These are phyloP conservation scores for Nomada ferruginata DNA, from an alignment of 2,888 invertebrate species.

Conservation along the genomic window DNA sequence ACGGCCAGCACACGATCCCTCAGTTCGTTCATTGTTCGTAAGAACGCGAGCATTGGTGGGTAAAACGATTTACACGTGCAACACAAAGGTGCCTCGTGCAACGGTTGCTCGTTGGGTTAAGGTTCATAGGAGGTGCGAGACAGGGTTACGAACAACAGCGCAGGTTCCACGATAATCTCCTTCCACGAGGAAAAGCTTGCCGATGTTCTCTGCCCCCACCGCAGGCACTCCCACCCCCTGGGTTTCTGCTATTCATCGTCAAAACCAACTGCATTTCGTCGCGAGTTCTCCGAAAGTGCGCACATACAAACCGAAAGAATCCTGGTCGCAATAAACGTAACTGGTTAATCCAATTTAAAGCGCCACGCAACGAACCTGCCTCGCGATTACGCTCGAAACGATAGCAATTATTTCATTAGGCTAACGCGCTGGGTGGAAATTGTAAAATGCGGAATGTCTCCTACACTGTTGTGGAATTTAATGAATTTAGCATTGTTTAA, in stretches of 20 bases:
- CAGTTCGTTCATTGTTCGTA: neutral
- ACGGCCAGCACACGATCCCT: neutral
- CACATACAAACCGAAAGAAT: slow-evolving; percentile 20
- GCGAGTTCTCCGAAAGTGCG: slow-evolving; percentile 64
- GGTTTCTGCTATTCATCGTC: slow-evolving; percentile 57
- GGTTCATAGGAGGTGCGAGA: slow-evolving; percentile 3
- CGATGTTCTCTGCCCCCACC: slow-evolving; percentile 27
- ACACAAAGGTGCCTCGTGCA: neutral
- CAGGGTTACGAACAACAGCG: slow-evolving; percentile 33
- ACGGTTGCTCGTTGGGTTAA: neutral
- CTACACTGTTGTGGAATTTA: too few species aligned
- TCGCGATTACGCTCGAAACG: neutral
- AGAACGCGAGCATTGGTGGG: neutral
- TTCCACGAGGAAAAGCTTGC: slow-evolving; percentile 48
- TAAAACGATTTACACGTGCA: neutral
- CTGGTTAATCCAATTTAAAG: neutral
- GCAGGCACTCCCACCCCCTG: slow-evolving; percentile 32
- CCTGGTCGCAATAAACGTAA: neutral
- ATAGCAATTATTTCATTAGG: neutral
- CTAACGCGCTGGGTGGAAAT: neutral
- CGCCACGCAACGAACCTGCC: neutral
- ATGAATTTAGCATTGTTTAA: too few species aligned
- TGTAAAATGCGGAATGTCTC: neutral
- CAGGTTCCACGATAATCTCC: slow-evolving; percentile 55
- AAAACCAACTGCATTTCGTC: slow-evolving; percentile 71